Base-by-base conservation (phyloP, 1,140 invertebrate species). In the Polypedilum pembai region DNA sequence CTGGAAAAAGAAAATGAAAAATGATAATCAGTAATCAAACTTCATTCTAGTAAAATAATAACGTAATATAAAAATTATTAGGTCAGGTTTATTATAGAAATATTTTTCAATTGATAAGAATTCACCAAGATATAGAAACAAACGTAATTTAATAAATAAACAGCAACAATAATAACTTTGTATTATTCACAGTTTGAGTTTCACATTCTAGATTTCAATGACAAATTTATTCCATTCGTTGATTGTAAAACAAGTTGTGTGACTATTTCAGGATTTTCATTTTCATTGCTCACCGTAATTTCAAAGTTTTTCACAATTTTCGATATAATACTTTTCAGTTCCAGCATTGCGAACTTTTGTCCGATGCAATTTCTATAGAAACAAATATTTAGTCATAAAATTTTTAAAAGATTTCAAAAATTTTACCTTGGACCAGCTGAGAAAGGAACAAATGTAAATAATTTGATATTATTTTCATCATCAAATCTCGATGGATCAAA, bases 401-500 rank as follows among this genome's bases (percentile, higher is more conserved):
- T 2, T 45, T 45, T n/a, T n/a, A n/a, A 8, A 45, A 45, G 8
- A 45, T 12, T 45, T 8, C 2, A 45, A 45, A 45, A 45, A 8
- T 12, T 45, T 45, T 45, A 45, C 15, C 8, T 12, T 15, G 41
- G 8, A 45, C 15, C 41, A 45, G 15, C 41, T 12, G 41, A 45
- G 41, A 45, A 45, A 8, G 41, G 41, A 2, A 45, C 41, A 45
- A 12, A 45, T 2, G 41, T 4, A 78, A 4, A 81, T 80, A 0
- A 81, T 81, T 74, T 80, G 80, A 81, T 82, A 79, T 76, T 82
- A 75, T 78, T 81, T 41, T 82, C 77, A 1, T 74, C 74, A 7
- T 87, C 79, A 82, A 94, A 94, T 77, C 92, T 83, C 21, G 94
- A 91, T 0, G 94, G 93, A 78, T 89, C 83, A 78, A 92, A 95